Percentiles rank a stretch among this genome's conserved stretches.
Evolutionary conservation across 2,797 vertebrate species (phyloP).

Genomic region (Cryptoblepharus egeriae): DNA sequence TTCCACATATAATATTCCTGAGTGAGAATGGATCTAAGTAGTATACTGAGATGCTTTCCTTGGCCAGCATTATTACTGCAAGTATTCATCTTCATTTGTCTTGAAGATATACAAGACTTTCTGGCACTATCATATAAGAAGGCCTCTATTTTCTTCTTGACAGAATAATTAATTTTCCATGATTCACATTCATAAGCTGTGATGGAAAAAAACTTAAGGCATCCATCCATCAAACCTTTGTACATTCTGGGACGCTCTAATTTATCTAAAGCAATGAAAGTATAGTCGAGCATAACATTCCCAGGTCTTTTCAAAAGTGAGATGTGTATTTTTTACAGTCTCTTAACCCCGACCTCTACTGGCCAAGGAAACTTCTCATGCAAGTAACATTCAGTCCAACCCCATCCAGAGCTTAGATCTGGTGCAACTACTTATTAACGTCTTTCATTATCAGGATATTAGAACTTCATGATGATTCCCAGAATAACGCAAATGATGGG

Average conservation of each 20-base stretch:
- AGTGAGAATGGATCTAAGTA: neutral
- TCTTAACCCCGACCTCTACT: neutral
- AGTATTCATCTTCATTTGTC: constrained; percentile 3
- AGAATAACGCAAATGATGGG: neutral
- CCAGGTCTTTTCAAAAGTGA: neutral
- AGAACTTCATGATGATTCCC: neutral
- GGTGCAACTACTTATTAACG: neutral
- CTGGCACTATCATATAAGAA: constrained; percentile 3
- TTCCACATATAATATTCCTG: neutral
- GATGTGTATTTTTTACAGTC: neutral
- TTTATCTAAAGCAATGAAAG: neutral
- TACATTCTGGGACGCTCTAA: neutral
- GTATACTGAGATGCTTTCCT: neutral
- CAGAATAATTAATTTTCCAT: constrained; percentile 21
- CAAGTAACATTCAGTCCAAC: neutral
- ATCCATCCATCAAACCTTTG: neutral
- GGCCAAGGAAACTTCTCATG: neutral
- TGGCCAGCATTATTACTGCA: neutral
- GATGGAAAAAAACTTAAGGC: constrained; percentile 13
- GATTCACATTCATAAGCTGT: constrained; percentile 16
- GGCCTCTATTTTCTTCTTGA: constrained; percentile 4
- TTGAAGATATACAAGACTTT: neutral
- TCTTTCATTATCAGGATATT: neutral
- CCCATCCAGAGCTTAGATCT: neutral
- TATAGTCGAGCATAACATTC: neutral